Evolutionary conservation across 2,797 vertebrate genomes (phyloP).

Genomic region (Bryconaethiops microstoma): DNA sequence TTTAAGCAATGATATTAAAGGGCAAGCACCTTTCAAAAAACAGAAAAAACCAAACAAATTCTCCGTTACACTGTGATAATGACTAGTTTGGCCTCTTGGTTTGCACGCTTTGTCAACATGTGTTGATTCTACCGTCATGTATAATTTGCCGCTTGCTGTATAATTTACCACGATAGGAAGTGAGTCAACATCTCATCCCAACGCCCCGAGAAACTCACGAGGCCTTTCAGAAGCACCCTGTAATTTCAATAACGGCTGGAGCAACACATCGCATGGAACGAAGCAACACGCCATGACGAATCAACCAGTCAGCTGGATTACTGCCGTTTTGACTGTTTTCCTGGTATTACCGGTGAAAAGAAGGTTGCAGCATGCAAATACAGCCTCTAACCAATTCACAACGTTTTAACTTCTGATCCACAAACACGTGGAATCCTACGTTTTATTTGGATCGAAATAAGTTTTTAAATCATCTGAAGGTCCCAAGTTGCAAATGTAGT

Average conservation of each 20-base stretch:
- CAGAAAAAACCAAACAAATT: conserved; percentile 1
- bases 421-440: background rate
- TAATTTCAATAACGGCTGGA: conserved; percentile 33
- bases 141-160: conserved; percentile 60
- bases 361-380: background rate
- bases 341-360: background rate
- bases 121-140: conserved; percentile 45
- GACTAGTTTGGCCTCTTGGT: conserved; percentile 57
- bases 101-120: conserved; percentile 65
- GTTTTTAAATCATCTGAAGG: too few species aligned
- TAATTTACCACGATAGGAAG: conserved; percentile 62
- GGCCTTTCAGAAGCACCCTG: conserved; percentile 17
- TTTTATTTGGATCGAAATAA: background rate
- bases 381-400: too few species aligned
- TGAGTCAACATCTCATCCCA: conserved; percentile 64
- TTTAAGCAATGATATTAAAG: conserved; percentile 33
- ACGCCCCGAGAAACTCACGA: background rate
- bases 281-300: background rate
- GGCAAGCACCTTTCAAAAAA: background rate
- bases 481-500: too few species aligned
- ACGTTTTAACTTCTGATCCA: too few species aligned
- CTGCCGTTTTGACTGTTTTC: background rate
- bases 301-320: background rate
- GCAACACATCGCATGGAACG: background rate
- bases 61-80: conserved; percentile 54